Conservation (phyloP, 2,113 vertebrate genomes). For the Lucifuga dentata region DNA sequence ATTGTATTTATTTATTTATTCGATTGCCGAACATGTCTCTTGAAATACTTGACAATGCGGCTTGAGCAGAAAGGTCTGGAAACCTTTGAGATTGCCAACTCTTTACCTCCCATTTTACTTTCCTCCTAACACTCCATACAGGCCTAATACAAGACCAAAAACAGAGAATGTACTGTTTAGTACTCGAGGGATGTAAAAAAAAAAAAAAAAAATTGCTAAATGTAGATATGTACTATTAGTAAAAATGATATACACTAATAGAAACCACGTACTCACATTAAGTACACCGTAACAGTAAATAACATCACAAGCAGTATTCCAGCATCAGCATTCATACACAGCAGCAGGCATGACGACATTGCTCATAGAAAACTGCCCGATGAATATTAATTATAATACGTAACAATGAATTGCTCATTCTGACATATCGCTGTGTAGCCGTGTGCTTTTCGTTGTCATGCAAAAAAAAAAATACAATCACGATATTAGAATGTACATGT, state of each 20-base stretch:
- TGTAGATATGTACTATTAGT: conserved; percentile 70
- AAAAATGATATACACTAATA: conserved; percentile 55
- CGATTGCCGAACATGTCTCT: conserved; percentile 67
- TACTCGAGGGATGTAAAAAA: conserved; percentile 65
- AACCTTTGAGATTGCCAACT: conserved; percentile 73
- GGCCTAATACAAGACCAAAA: conserved; percentile 72
- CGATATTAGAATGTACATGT: conserved; percentile 80
- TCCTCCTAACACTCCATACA: conserved; percentile 62
- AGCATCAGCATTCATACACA: conserved; percentile 54
- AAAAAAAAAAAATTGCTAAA: conserved; percentile 44
- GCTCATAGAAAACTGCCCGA: conserved; percentile 52
- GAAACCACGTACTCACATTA: conserved; percentile 39
- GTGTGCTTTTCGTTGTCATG: conserved; percentile 67
- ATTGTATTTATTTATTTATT: conserved; percentile 84
- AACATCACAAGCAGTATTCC: conserved; percentile 29
- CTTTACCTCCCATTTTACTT: conserved; percentile 72
- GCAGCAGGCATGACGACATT: conserved; percentile 51
- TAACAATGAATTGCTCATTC: conserved; percentile 55
- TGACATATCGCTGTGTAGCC: conserved; percentile 60
- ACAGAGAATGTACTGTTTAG: conserved; percentile 50
- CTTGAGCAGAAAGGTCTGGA: conserved; percentile 54
- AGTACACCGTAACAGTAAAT: conserved; percentile 44
- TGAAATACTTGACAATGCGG: conserved; percentile 69
- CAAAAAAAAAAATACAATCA: conserved; percentile 45
- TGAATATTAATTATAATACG: conserved; percentile 39